These are phyloP conservation scores for Urocynchramus pylzowi DNA, from an alignment of 2,113 vertebrate genomes.

Conservation along the genomic window DNA sequence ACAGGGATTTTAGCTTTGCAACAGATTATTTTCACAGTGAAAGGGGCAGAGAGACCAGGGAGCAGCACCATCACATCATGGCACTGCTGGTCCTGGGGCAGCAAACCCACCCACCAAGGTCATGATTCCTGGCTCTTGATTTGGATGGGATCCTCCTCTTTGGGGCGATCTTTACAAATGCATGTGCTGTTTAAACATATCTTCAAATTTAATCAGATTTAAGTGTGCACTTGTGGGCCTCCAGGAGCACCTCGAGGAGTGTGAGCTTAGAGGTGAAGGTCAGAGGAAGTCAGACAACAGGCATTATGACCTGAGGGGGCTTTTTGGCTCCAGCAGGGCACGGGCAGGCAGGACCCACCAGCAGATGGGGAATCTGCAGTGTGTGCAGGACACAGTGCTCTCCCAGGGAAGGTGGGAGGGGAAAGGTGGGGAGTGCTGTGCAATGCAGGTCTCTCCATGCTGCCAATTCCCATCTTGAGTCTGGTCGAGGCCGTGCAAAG, in stretches of 20 bases:
- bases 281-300: not conserved
- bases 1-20: not conserved
- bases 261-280: accelerated
- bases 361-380: not conserved
- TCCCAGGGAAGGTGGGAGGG: accelerated
- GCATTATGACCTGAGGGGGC: not conserved
- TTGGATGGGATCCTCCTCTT: not conserved
- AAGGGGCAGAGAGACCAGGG: not conserved
- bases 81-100: not conserved
- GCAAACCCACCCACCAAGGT: not conserved
- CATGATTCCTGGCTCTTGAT: not conserved
- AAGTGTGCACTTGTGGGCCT: not conserved
- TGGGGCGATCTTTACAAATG: not conserved
- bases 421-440: not conserved
- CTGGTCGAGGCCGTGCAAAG: accelerated
- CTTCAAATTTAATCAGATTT: not conserved
- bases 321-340: not conserved
- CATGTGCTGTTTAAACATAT: not conserved
- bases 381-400: not conserved
- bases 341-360: not conserved
- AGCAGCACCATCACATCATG: not conserved
- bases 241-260: accelerated
- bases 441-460: accelerated
- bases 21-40: not conserved
- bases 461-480: not conserved